A percentile compares a stretch with the other conserved stretches of the same genome.
Conservation (phyloP, 2,888 invertebrate species). For the Polyommatus iphigenia region DNA sequence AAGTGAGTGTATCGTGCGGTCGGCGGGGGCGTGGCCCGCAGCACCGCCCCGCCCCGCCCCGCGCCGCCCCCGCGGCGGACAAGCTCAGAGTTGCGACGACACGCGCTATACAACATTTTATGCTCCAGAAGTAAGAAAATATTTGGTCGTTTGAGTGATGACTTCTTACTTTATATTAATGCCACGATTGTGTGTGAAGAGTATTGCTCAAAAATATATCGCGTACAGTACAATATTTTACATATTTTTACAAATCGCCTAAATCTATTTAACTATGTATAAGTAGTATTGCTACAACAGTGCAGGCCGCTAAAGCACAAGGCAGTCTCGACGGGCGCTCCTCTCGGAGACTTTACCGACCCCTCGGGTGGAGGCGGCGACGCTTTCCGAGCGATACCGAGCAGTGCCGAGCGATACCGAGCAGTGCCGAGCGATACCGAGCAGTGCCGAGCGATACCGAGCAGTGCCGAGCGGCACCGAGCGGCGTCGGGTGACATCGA, state of each 20-base stretch:
- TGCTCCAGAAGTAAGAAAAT: slow-evolving; percentile 49
- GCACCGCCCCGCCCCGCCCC: neutral
- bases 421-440: neutral
- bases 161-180: slow-evolving; percentile 37
- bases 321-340: slow-evolving; percentile 29
- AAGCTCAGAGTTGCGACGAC: slow-evolving; percentile 18
- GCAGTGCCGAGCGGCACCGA: neutral
- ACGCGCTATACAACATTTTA: slow-evolving; percentile 36
- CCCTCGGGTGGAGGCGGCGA: slow-evolving; percentile 12
- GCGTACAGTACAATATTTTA: slow-evolving; percentile 42
- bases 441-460: neutral
- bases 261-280: slow-evolving; percentile 36
- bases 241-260: slow-evolving; percentile 48
- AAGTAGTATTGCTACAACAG: slow-evolving; percentile 39
- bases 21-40: neutral
- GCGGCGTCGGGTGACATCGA: neutral
- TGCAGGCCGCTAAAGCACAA: slow-evolving; percentile 34
- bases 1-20: neutral
- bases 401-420: neutral
- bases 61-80: neutral
- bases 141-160: slow-evolving; percentile 54
- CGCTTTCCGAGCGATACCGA: neutral
- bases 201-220: slow-evolving; percentile 49
- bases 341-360: slow-evolving; percentile 24
- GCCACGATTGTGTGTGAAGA: slow-evolving; percentile 42